phyloP scores from a whole-genome alignment of 1,140 invertebrate species.

The Drosophila quadrilineata region DNA sequence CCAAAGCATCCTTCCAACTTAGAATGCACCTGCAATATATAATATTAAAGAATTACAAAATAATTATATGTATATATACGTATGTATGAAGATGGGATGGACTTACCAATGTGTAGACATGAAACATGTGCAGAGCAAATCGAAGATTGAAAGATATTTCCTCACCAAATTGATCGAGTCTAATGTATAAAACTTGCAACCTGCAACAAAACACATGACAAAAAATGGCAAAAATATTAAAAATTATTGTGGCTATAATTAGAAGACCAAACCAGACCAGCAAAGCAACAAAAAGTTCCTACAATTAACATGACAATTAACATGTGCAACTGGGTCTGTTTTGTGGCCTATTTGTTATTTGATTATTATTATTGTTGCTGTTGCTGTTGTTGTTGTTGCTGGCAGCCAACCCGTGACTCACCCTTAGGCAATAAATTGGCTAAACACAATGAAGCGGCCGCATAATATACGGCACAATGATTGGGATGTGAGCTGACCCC shows the following conservation, averaged over 20 bases:
- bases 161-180: conserved; percentile 92
- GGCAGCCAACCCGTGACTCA: conserved; percentile 72
- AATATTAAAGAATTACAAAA: background rate
- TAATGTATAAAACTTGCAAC: conserved; percentile 90
- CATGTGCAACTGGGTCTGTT: conserved; percentile 40
- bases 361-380: conserved; percentile 14
- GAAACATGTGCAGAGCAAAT: conserved; percentile 90
- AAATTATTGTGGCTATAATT: conserved; percentile 55
- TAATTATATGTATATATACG: background rate
- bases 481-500: conserved; percentile 95
- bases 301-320: conserved; percentile 68
- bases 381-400: conserved; percentile 40
- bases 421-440: conserved; percentile 88
- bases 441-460: conserved; percentile 88
- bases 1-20: conserved; percentile 83
- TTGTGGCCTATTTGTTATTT: conserved; percentile 11
- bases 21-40: conserved; percentile 84
- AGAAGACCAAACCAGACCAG: conserved; percentile 27
- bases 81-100: background rate
- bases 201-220: conserved; percentile 82
- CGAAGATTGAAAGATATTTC: conserved; percentile 93
- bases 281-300: conserved; percentile 27
- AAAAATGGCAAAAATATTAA: conserved; percentile 49
- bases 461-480: conserved; percentile 92
- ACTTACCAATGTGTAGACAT: conserved; percentile 88